These are phyloP conservation scores for Phortica okadai DNA, from an alignment of 2,888 invertebrate species.

Conservation along the genomic window DNA sequence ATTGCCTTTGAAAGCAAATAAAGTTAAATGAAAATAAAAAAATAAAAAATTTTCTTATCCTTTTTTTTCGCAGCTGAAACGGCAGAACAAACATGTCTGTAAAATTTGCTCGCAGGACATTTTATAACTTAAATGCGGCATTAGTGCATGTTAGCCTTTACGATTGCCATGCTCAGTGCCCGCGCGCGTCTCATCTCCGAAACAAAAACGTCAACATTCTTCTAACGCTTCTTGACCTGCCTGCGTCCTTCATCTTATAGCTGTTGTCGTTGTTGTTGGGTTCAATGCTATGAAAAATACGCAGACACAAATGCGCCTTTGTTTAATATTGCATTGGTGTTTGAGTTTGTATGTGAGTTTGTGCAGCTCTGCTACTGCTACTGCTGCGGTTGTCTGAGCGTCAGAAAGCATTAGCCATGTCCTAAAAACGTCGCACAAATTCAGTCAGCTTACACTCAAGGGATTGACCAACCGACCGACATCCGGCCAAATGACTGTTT, in stretches of 20 bases:
- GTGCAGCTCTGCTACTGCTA: not conserved
- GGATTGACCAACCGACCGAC: slow-evolving; percentile 49
- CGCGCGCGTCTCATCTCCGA: not conserved
- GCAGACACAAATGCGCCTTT: slow-evolving; percentile 19
- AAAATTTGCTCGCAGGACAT: not conserved
- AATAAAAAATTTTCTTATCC: not conserved
- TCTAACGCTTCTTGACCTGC: not conserved
- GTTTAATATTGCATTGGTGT: not conserved
- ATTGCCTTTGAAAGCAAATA: not conserved
- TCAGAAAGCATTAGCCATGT: slow-evolving; percentile 63
- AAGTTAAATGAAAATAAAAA: not conserved
- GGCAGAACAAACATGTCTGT: not conserved
- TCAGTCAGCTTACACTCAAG: slow-evolving; percentile 43
- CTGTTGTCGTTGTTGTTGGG: not conserved
- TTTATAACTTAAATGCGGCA: slow-evolving; percentile 25
- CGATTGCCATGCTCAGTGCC: not conserved
- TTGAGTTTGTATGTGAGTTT: slow-evolving; percentile 7
- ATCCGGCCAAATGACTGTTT: slow-evolving; percentile 46
- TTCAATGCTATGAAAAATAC: slow-evolving; percentile 30
- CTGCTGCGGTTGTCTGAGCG: slow-evolving; percentile 50
- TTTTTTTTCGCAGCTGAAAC: not conserved
- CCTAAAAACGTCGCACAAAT: slow-evolving; percentile 42
- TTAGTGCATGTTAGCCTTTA: slow-evolving; percentile 29
- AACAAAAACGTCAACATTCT: not conserved
- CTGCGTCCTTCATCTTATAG: not conserved